Percentiles rank a stretch among this genome's conserved stretches.
phyloP scores from a whole-genome alignment of 2,797 vertebrate species.

The Alauda arvensis region DNA sequence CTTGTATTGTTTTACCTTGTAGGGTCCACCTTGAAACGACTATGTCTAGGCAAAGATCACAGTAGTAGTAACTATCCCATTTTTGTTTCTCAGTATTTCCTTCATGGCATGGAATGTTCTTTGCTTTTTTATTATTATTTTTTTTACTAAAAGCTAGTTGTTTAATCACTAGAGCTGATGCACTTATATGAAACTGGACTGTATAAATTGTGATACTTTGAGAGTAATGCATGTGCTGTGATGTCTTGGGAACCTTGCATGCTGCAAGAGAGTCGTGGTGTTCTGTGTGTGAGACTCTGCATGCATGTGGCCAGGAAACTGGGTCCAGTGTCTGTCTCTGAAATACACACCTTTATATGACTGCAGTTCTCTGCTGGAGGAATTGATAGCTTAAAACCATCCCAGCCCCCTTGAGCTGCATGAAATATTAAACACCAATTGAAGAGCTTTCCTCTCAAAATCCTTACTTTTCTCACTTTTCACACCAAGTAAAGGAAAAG shows the following conservation, averaged over 20 bases:
- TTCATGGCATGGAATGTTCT: slow-evolving; percentile 79
- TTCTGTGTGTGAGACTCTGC: slow-evolving; percentile 23
- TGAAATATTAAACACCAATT: slow-evolving; percentile 18
- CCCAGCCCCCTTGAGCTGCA: slow-evolving; percentile 38
- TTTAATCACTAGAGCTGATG: slow-evolving; percentile 46
- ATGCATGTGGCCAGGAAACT: slow-evolving; percentile 20
- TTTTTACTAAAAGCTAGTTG: slow-evolving; percentile 61
- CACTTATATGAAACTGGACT: slow-evolving; percentile 2
- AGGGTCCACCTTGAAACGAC: slow-evolving; percentile 97
- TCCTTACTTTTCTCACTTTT: slow-evolving; percentile 46
- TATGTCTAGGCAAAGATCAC: slow-evolving; percentile 98
- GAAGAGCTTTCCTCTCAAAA: slow-evolving; percentile 28
- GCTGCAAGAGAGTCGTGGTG: slow-evolving; percentile 30
- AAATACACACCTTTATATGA: slow-evolving; percentile 38
- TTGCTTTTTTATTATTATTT: neutral
- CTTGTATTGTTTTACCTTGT: slow-evolving; percentile 88
- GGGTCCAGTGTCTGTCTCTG: slow-evolving; percentile 23
- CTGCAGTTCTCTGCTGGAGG: slow-evolving; percentile 52
- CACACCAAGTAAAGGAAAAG: slow-evolving; percentile 44
- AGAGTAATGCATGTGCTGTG: slow-evolving; percentile 46
- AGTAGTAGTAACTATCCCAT: slow-evolving; percentile 95
- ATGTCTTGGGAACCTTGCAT: slow-evolving; percentile 51
- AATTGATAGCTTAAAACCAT: neutral
- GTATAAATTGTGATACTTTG: neutral
- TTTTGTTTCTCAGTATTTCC: slow-evolving; percentile 81